Evolutionary conservation across 2,888 invertebrate genomes (phyloP).

Genomic region (Melipona bicolor): DNA sequence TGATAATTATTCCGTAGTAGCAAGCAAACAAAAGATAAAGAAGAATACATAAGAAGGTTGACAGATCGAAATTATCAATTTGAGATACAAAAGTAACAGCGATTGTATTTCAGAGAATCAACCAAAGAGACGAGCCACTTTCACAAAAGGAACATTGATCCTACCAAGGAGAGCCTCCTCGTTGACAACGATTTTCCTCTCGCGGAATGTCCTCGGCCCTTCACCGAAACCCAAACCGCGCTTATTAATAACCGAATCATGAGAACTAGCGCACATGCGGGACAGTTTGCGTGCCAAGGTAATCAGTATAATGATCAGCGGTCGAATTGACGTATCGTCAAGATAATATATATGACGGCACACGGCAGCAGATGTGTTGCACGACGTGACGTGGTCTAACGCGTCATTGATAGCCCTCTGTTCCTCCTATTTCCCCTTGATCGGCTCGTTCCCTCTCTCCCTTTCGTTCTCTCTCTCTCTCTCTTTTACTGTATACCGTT

Average conservation of each 20-base stretch:
- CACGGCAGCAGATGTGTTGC: constrained; percentile 80
- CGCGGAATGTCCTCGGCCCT: neutral
- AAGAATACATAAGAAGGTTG: neutral
- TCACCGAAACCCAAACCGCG: constrained; percentile 15
- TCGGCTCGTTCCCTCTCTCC: constrained; percentile 34
- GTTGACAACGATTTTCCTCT: neutral
- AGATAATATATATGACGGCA: constrained; percentile 78
- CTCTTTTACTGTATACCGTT: constrained; percentile 21
- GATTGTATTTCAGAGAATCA: neutral
- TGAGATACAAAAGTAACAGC: neutral
- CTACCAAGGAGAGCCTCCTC: neutral
- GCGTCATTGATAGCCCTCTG: constrained; percentile 79
- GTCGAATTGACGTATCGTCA: constrained; percentile 80
- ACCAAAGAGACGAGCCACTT: neutral
- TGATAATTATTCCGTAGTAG: neutral
- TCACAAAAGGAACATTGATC: neutral
- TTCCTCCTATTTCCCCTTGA: constrained; percentile 57
- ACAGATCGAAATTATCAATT: neutral
- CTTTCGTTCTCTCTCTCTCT: constrained; percentile 18
- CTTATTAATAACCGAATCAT: constrained; percentile 75
- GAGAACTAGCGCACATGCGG: constrained; percentile 69
- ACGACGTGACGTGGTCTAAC: constrained; percentile 76
- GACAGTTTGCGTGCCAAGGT: constrained; percentile 71
- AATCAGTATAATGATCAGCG: constrained; percentile 81
- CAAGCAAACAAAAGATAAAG: neutral